Evolutionary conservation across 1,140 invertebrate genomes (phyloP).

Genomic region (Lasaia peninsularis): DNA sequence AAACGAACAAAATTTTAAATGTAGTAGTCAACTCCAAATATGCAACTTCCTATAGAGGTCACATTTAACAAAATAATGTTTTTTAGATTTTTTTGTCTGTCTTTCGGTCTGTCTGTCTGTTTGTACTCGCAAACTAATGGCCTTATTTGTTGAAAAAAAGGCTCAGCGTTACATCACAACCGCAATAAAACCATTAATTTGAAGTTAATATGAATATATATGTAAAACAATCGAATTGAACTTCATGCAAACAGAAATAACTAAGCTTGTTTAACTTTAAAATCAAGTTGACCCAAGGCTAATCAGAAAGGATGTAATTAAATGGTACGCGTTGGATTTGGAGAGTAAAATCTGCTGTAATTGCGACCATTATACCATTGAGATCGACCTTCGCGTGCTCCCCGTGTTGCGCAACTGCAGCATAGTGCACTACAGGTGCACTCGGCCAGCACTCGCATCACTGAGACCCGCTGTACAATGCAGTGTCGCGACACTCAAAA

Average conservation of each 20-base stretch:
- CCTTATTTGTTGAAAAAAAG: no score
- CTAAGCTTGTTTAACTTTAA: not conserved
- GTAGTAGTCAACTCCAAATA: no score
- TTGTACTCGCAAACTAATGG: no score
- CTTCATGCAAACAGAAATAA: not conserved
- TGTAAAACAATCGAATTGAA: not conserved
- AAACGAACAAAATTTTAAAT: not conserved
- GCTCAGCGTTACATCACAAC: no score
- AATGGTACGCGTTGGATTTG: conserved; percentile 25
- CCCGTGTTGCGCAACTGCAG: conserved; percentile 28
- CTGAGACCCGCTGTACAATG: not conserved
- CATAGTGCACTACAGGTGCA: conserved; percentile 11
- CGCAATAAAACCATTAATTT: no score
- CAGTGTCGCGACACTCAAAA: not conserved
- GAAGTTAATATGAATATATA: no score
- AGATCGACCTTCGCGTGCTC: conserved; percentile 38
- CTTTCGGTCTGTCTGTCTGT: no score
- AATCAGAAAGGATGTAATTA: conserved; percentile 32
- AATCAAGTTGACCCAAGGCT: not conserved
- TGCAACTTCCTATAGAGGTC: no score
- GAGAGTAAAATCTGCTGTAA: conserved; percentile 35
- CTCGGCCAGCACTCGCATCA: not conserved
- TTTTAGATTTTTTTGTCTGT: no score
- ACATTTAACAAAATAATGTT: no score
- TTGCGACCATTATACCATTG: conserved; percentile 30